These are phyloP conservation scores for Brachyptera risi DNA, from an alignment of 2,888 invertebrate genomes.

Conservation along the genomic window DNA sequence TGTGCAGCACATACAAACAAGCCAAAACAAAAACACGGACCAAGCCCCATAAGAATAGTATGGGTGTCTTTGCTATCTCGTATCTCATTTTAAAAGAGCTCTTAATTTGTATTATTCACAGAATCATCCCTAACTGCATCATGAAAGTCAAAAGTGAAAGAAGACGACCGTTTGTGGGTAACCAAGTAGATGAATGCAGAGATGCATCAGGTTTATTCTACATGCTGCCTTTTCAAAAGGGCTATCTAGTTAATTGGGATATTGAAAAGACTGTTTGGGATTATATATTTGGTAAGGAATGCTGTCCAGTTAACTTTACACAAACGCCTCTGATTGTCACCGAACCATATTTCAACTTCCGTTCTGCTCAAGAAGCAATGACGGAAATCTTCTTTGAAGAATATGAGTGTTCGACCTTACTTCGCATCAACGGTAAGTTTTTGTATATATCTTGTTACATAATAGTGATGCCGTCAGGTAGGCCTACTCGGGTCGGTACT, in stretches of 20 bases:
- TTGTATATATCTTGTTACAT: too few relatives aligned
- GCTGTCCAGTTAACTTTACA: slow-evolving; percentile 69
- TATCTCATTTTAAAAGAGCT: neutral
- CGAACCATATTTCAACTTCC: slow-evolving; percentile 92
- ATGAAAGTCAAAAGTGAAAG: slow-evolving; percentile 98
- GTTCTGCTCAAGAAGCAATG: slow-evolving; percentile 87
- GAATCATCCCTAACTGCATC: slow-evolving; percentile 87
- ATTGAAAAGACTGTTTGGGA: slow-evolving; percentile 96
- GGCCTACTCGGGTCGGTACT: too few relatives aligned
- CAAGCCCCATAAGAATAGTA: too few relatives aligned
- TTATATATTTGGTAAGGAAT: slow-evolving; percentile 83
- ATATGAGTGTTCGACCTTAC: slow-evolving; percentile 81
- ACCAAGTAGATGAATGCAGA: slow-evolving; percentile 93
- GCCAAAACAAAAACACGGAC: too few relatives aligned
- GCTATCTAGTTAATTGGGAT: slow-evolving; percentile 94
- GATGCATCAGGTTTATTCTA: slow-evolving; percentile 95
- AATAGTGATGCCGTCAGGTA: too few relatives aligned
- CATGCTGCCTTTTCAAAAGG: slow-evolving; percentile 89
- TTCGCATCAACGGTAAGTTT: slow-evolving; percentile 62
- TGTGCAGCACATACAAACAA: too few relatives aligned
- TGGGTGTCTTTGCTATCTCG: too few relatives aligned
- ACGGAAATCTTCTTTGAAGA: slow-evolving; percentile 98
- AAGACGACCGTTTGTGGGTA: slow-evolving; percentile 86
- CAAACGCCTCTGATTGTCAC: slow-evolving; percentile 83
- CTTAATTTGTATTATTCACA: slow-evolving; percentile 42